phyloP scores from a whole-genome alignment of 2,888 invertebrate genomes.

The Lepidocyrtoides sp. region DNA sequence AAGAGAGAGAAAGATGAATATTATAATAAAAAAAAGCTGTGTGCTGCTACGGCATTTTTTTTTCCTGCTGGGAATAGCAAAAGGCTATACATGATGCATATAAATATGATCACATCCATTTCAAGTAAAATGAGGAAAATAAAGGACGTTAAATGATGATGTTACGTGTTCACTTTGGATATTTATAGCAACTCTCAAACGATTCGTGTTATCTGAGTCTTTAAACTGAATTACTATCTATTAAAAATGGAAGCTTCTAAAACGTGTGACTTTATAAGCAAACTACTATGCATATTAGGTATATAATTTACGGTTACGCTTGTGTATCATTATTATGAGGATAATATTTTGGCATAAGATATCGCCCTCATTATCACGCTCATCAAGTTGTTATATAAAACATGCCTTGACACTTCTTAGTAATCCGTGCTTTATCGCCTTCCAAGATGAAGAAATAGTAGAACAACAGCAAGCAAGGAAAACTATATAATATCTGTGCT shows the following conservation, averaged over 20 bases:
- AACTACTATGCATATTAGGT: neutral
- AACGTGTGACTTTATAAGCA: neutral
- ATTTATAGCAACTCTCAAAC: constrained; percentile 21
- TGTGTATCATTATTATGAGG: neutral
- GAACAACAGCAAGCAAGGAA: neutral
- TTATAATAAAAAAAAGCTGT: neutral
- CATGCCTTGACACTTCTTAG: constrained; percentile 70
- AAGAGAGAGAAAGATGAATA: constrained; percentile 31
- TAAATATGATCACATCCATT: constrained; percentile 58
- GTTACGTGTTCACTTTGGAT: constrained; percentile 4
- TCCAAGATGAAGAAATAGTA: constrained; percentile 16
- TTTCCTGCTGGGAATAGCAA: constrained; percentile 46
- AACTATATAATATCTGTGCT: constrained; percentile 15
- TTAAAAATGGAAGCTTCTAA: neutral
- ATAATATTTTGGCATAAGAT: constrained; percentile 52
- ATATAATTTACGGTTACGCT: neutral
- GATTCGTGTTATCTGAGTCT: neutral
- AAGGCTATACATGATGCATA: constrained; percentile 20
- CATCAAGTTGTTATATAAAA: constrained; percentile 77
- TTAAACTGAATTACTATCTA: too few species aligned
- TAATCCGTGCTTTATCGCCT: constrained; percentile 77
- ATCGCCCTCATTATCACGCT: constrained; percentile 75
- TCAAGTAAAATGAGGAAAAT: constrained; percentile 58
- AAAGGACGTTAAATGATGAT: constrained; percentile 50
- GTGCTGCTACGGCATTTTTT: constrained; percentile 26